These are phyloP conservation scores for Xenopus borealis DNA, from an alignment of 2,113 vertebrate genomes.

Conservation along the genomic window DNA sequence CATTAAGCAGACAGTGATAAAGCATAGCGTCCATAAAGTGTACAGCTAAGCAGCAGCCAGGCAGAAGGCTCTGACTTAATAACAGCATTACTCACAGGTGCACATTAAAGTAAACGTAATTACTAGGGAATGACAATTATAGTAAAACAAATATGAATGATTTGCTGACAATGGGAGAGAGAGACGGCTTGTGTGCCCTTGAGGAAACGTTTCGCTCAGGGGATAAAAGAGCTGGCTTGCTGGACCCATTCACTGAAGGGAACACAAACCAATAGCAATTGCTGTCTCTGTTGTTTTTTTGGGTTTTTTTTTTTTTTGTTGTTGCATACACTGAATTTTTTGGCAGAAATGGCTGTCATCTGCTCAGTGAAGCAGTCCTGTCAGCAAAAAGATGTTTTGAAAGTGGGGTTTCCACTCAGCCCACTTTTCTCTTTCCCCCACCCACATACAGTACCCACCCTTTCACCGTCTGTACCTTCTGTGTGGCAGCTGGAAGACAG, in stretches of 20 bases:
- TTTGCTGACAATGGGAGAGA: constrained; percentile 18
- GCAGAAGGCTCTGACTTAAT: neutral
- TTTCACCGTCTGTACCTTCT: constrained; percentile 79
- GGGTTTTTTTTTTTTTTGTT: neutral
- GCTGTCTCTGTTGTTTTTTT: constrained; percentile 2
- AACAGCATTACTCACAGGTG: constrained; percentile 37
- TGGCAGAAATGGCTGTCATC: constrained; percentile 49
- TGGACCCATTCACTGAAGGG: neutral
- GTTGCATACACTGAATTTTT: constrained; percentile 26
- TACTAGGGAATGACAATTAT: neutral
- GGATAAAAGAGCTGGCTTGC: neutral
- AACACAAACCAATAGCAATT: constrained; percentile 10
- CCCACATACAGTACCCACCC: constrained; percentile 25
- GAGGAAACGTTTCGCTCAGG: neutral
- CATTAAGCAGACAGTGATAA: constrained; percentile 49
- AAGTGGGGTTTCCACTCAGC: constrained; percentile 48
- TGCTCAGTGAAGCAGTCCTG: constrained; percentile 49
- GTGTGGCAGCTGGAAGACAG: constrained; percentile 91
- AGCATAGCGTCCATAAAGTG: constrained; percentile 30
- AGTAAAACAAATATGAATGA: constrained; percentile 11
- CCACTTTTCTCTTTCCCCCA: constrained; percentile 46
- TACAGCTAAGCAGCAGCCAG: neutral
- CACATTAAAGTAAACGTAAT: constrained; percentile 20
- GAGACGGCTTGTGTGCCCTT: neutral
- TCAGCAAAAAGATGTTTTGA: constrained; percentile 49